A percentile compares a stretch with the other conserved stretches of the same genome.
Conservation (phyloP, 2,888 invertebrate species). For the Celastrina argiolus region DNA sequence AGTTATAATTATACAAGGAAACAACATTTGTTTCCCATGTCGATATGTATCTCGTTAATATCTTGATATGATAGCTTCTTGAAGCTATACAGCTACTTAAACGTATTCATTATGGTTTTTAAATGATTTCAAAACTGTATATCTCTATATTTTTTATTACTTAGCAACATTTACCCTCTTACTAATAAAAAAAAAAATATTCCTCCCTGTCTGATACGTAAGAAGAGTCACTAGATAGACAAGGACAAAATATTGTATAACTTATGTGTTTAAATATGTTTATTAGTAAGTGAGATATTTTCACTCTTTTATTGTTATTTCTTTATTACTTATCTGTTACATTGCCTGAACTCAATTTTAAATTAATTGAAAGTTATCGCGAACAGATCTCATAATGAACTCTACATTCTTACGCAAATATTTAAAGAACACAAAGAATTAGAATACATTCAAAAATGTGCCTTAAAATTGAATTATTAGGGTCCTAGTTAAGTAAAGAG, state of each 20-base stretch:
- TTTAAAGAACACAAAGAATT: constrained; percentile 15
- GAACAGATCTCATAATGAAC: constrained; percentile 15
- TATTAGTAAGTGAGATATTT: no score
- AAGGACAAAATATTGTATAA: no score
- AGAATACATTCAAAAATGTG: not conserved
- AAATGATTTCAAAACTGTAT: not conserved
- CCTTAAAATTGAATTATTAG: not conserved
- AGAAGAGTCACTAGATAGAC: no score
- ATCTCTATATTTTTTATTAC: no score
- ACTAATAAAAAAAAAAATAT: no score
- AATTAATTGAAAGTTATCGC: constrained; percentile 1
- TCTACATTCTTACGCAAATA: constrained; percentile 14
- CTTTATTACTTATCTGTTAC: not conserved
- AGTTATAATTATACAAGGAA: constrained; percentile 1
- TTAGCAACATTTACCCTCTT: no score
- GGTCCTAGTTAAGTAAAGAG: constrained; percentile 20
- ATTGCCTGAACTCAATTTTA: not conserved
- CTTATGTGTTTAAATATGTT: no score
- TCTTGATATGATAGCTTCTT: no score
- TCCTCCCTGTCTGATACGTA: no score
- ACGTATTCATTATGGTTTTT: no score
- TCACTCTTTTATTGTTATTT: no score
- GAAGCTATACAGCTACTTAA: no score
- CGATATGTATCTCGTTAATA: not conserved
- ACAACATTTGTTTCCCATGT: not conserved